Percentiles rank a stretch among this genome's conserved stretches.
phyloP scores from a whole-genome alignment of 2,888 invertebrate genomes.

The Myopa testacea region DNA sequence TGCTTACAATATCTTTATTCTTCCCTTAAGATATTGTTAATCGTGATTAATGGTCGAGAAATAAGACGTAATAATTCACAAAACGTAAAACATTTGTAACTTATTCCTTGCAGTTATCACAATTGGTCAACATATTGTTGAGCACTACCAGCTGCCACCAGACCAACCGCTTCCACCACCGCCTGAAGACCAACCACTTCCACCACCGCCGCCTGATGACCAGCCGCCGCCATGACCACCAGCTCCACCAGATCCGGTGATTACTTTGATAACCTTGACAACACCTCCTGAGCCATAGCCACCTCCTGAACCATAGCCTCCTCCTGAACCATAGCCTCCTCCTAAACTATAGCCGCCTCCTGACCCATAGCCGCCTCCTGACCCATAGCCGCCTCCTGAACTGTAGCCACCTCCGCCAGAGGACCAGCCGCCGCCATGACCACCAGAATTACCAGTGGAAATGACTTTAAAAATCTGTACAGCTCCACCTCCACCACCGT shows the following conservation, averaged over 20 bases:
- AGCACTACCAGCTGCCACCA: slow-evolving; percentile 42
- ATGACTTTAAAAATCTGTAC: slow-evolving; percentile 21
- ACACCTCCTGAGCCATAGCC: slow-evolving; percentile 17
- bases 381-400: not conserved
- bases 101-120: not conserved
- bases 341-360: slow-evolving; percentile 15
- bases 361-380: slow-evolving; percentile 16
- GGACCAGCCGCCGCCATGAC: slow-evolving; percentile 34
- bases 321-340: slow-evolving; percentile 18
- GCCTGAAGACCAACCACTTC: slow-evolving; percentile 50
- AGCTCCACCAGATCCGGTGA: not conserved
- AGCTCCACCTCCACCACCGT: slow-evolving; percentile 33
- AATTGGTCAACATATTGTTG: not conserved
- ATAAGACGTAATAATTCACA: no score
- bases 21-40: no score
- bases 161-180: slow-evolving; percentile 47
- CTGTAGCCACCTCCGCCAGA: slow-evolving; percentile 29
- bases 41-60: no score
- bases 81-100: no score
- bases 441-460: slow-evolving; percentile 46
- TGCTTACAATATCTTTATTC: no score
- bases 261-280: slow-evolving; percentile 20
- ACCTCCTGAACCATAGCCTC: slow-evolving; percentile 14
- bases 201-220: slow-evolving; percentile 19
- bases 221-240: not conserved